Evolutionary conservation across 2,113 vertebrate genomes (phyloP).

Genomic region (Stigmatopora nigra): DNA sequence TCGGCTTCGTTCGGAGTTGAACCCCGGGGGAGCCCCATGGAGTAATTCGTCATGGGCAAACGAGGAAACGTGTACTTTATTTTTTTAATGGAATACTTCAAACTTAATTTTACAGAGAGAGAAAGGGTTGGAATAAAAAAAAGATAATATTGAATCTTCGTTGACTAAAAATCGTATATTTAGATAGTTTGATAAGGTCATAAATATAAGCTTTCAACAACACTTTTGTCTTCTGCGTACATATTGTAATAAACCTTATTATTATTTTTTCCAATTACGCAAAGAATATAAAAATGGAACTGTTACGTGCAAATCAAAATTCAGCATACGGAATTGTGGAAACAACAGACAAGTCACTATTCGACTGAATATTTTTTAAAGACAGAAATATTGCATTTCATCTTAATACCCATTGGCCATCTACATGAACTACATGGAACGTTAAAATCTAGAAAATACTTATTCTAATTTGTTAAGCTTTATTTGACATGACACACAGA

Average conservation of each 20-base stretch:
- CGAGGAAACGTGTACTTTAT: neutral
- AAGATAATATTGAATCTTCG: too few species aligned
- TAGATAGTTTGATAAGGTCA: neutral
- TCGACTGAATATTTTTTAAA: too few species aligned
- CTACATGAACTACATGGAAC: neutral
- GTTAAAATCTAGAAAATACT: neutral
- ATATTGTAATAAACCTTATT: too few species aligned
- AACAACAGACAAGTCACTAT: too few species aligned
- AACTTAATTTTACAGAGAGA: neutral
- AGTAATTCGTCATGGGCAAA: neutral
- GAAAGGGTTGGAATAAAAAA: neutral
- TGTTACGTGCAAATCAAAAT: too few species aligned
- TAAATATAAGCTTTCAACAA: neutral
- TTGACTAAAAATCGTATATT: too few species aligned
- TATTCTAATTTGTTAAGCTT: neutral
- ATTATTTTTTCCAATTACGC: too few species aligned
- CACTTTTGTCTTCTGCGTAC: neutral
- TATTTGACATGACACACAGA: neutral
- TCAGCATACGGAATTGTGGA: too few species aligned
- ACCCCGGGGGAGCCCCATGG: neutral
- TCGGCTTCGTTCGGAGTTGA: neutral
- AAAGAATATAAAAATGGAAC: too few species aligned
- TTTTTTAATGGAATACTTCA: neutral
- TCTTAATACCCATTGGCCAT: neutral
- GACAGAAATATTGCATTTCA: neutral